Conservation (phyloP, 2,113 vertebrate species). For the Malurus melanocephalus region DNA sequence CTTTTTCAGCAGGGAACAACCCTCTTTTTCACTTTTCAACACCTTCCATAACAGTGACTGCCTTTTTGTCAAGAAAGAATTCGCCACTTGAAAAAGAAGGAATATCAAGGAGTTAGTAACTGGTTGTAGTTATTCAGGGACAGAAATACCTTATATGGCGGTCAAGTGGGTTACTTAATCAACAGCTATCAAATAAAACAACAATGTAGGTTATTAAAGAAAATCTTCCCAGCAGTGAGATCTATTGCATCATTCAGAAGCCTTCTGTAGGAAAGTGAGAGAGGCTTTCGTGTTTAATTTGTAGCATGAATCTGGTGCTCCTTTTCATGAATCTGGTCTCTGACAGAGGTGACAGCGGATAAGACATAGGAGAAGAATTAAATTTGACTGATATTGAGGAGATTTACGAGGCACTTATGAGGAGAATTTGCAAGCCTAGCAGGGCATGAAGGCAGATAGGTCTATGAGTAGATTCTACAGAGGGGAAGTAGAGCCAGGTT, state of each 20-base stretch:
- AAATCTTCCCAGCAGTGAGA: background rate
- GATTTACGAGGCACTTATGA: background rate
- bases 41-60: background rate
- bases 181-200: background rate
- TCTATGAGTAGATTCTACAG: background rate
- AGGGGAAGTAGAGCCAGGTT: background rate
- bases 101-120: background rate
- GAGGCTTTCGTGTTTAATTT: background rate
- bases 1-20: slow-evolving; percentile 33
- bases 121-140: background rate
- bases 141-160: background rate
- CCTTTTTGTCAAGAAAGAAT: slow-evolving; percentile 7
- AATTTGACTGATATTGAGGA: background rate
- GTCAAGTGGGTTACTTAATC: background rate
- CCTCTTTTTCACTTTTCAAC: slow-evolving; percentile 32
- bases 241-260: background rate
- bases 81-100: background rate
- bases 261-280: background rate
- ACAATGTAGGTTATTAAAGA: background rate
- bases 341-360: background rate
- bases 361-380: background rate
- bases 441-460: background rate
- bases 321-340: background rate
- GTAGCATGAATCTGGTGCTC: background rate
- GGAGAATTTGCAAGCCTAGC: background rate